These are phyloP conservation scores for Lagocephalus sceleratus DNA, from an alignment of 2,797 vertebrate genomes.

Conservation along the genomic window DNA sequence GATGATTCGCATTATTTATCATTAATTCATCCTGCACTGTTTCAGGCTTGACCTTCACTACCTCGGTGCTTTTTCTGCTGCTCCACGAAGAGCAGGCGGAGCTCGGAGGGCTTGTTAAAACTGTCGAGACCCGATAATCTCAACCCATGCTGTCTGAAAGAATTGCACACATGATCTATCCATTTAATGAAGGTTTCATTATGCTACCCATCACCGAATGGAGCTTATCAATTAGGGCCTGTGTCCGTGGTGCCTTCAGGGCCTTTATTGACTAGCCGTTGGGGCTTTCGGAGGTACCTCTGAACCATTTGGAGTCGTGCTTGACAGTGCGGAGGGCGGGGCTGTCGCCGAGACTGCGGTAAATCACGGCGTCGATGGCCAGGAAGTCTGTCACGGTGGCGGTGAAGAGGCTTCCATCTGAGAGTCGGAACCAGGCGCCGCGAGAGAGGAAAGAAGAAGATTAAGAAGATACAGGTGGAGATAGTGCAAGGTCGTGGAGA, in stretches of 20 bases:
- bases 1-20: slow-evolving; percentile 53
- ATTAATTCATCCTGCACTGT: slow-evolving; percentile 53
- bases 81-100: slow-evolving; percentile 19
- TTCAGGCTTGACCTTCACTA: slow-evolving; percentile 35
- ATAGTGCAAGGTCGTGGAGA: slow-evolving; percentile 70
- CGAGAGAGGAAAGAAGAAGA: slow-evolving; percentile 43
- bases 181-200: slow-evolving; percentile 23
- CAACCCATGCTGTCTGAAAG: slow-evolving; percentile 34
- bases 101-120: slow-evolving; percentile 27
- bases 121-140: slow-evolving; percentile 42
- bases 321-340: slow-evolving; percentile 93
- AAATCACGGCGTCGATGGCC: slow-evolving; percentile 96
- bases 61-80: slow-evolving; percentile 24
- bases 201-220: slow-evolving; percentile 17
- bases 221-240: background rate
- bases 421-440: slow-evolving; percentile 19
- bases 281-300: slow-evolving; percentile 75
- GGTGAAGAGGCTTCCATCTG: slow-evolving; percentile 95
- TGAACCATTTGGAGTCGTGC: slow-evolving; percentile 98
- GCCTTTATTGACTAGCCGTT: slow-evolving; percentile 11
- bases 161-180: slow-evolving; percentile 27
- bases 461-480: slow-evolving; percentile 48
- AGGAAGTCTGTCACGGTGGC: slow-evolving; percentile 96
- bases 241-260: slow-evolving; percentile 10
- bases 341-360: slow-evolving; percentile 91